phyloP scores from a whole-genome alignment of 2,888 invertebrate genomes.

The Stenotaenia linearis region DNA sequence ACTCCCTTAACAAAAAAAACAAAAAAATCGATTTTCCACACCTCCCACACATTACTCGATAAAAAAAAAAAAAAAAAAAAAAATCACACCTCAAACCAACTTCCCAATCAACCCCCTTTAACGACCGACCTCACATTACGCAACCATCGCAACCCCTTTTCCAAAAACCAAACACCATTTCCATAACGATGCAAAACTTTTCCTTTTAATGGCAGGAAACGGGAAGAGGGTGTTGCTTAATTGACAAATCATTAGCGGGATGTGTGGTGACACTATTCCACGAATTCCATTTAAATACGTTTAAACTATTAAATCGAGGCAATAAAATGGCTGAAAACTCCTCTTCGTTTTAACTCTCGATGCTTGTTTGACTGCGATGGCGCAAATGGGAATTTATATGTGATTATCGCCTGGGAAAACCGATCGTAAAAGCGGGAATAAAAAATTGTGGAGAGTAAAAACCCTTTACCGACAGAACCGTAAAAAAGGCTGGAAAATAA shows the following conservation, averaged over 20 bases:
- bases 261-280: not conserved
- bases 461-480: not conserved
- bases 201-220: not conserved
- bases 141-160: not conserved
- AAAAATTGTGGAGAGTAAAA: not conserved
- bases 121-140: no score
- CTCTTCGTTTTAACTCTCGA: not conserved
- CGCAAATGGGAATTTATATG: not conserved
- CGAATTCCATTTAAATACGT: not conserved
- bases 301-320: not conserved
- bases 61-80: no score
- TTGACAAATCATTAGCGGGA: not conserved
- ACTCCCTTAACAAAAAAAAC: no score
- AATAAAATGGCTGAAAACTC: not conserved
- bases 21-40: no score
- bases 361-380: not conserved
- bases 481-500: not conserved
- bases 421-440: not conserved
- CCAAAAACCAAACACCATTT: not conserved
- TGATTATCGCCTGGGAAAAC: not conserved
- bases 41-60: no score
- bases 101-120: no score
- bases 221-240: not conserved
- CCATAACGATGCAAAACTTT: not conserved
- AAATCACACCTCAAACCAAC: no score